Conservation (phyloP, 2,888 invertebrate genomes). For the Scaptomyza polygonia region DNA sequence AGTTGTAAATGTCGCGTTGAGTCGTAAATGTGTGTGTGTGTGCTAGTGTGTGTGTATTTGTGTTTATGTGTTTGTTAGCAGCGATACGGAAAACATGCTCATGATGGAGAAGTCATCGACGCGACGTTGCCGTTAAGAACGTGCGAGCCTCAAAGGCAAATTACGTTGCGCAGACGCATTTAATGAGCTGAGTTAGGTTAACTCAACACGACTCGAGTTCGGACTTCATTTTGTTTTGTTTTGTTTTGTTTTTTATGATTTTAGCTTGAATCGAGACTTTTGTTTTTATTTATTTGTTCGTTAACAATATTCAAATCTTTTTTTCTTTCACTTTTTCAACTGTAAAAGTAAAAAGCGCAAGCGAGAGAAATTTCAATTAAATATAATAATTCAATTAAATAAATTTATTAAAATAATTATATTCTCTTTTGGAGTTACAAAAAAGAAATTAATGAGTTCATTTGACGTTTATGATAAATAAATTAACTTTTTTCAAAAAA, state of each 20-base stretch:
- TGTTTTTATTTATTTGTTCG: constrained; percentile 8
- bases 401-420: not conserved
- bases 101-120: constrained; percentile 32
- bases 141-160: constrained; percentile 70
- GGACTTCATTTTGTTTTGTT: constrained; percentile 49
- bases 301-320: not conserved
- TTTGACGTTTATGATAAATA: not conserved
- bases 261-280: constrained; percentile 40
- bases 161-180: constrained; percentile 79
- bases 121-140: constrained; percentile 43
- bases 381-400: too few relatives aligned
- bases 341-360: too few relatives aligned
- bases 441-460: not conserved
- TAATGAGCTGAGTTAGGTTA: constrained; percentile 64
- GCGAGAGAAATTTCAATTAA: too few relatives aligned
- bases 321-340: too few relatives aligned
- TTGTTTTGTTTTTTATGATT: constrained; percentile 67
- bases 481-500: not conserved
- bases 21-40: constrained; percentile 68
- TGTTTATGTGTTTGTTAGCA: constrained; percentile 20
- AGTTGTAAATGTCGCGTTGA: constrained; percentile 81
- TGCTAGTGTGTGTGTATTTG: constrained; percentile 8
- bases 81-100: constrained; percentile 56
- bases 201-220: constrained; percentile 29
- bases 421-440: not conserved